phyloP scores from a whole-genome alignment of 2,113 vertebrate genomes.

The Calcarius ornatus region DNA sequence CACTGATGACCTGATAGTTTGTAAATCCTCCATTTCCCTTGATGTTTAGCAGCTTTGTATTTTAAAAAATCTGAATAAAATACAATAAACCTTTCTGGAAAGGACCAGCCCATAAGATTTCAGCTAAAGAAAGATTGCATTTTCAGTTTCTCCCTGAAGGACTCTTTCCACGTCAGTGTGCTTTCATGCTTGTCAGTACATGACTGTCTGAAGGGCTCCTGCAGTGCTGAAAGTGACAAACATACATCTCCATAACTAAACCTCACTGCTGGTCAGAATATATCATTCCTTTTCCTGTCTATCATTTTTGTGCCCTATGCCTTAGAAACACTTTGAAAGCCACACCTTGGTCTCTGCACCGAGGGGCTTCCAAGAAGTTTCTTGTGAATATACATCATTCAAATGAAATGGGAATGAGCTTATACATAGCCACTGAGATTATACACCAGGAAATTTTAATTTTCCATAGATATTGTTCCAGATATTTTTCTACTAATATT shows the following conservation, averaged over 20 bases:
- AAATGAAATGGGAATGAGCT: neutral
- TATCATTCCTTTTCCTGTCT: neutral
- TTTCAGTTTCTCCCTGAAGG: neutral
- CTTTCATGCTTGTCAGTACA: neutral
- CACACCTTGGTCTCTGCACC: accelerated
- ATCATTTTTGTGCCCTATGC: neutral
- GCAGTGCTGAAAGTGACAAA: neutral
- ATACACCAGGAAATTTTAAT: neutral
- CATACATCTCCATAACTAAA: neutral
- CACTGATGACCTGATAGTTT: neutral
- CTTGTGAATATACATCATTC: neutral
- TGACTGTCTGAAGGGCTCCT: neutral
- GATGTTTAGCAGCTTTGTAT: neutral
- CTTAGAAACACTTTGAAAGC: neutral
- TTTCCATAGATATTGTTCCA: neutral
- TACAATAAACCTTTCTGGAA: neutral
- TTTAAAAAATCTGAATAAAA: neutral
- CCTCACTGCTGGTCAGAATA: neutral
- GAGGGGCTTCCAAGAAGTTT: neutral
- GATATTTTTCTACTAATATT: neutral
- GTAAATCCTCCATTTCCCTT: neutral
- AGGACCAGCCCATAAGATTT: neutral
- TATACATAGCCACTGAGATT: neutral
- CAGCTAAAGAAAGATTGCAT: too few relatives aligned
- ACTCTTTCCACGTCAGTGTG: neutral